Conservation (phyloP, 2,113 vertebrate genomes). For the Cairina moschata region DNA sequence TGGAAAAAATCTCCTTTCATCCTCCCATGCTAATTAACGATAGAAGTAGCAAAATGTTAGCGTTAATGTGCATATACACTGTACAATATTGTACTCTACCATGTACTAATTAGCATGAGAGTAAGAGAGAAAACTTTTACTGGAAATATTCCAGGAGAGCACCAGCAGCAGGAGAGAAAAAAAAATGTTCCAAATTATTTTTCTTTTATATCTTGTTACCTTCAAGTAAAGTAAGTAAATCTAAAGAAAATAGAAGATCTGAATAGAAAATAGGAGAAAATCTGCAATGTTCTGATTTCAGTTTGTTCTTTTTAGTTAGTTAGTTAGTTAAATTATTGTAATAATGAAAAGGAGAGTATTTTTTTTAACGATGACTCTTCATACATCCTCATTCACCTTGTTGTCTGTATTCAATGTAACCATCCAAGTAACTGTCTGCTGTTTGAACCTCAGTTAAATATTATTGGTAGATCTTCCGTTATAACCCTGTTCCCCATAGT, state of each 20-base stretch:
- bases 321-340: too few relatives aligned
- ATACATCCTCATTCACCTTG: neutral
- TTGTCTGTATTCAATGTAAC: neutral
- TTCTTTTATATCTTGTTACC: too few relatives aligned
- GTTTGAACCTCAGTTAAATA: neutral
- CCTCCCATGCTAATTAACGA: conserved; percentile 9
- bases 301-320: neutral
- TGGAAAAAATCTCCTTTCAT: conserved; percentile 32
- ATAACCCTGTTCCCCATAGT: neutral
- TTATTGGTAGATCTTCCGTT: neutral
- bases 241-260: neutral
- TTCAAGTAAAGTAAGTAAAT: neutral
- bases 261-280: too few relatives aligned
- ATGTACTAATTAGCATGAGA: conserved; percentile 5
- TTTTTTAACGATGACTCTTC: neutral
- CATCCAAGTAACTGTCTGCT: neutral
- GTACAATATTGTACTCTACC: neutral
- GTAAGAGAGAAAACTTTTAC: neutral
- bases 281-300: neutral
- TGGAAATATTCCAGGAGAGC: neutral
- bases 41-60: neutral
- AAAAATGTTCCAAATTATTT: neutral
- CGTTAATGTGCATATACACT: neutral
- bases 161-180: neutral
- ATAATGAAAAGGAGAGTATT: neutral